A percentile compares a stretch with the other conserved stretches of the same genome.
phyloP scores from a whole-genome alignment of 2,113 vertebrate species.

The Morone saxatilis region DNA sequence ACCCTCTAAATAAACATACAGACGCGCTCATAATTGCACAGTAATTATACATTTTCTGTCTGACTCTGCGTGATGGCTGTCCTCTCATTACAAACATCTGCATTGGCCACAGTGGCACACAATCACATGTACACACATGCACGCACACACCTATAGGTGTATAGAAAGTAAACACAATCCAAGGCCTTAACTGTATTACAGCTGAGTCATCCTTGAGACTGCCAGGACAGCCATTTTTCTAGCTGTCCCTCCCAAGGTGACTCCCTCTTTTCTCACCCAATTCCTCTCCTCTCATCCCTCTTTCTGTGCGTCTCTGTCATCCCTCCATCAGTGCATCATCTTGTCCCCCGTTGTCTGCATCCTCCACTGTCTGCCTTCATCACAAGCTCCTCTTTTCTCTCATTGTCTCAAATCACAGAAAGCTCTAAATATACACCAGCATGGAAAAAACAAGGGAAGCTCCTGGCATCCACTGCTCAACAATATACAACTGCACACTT shows the following conservation, averaged over 20 bases:
- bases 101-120: not conserved
- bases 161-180: constrained; percentile 38
- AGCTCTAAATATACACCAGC: constrained; percentile 47
- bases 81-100: not conserved
- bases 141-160: not conserved
- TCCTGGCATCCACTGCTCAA: constrained; percentile 23
- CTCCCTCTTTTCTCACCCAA: constrained; percentile 55
- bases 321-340: constrained; percentile 41
- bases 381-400: constrained; percentile 18
- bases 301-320: constrained; percentile 14
- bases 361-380: constrained; percentile 19
- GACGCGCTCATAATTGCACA: not conserved
- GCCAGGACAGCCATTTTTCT: constrained; percentile 72
- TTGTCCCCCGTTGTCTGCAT: constrained; percentile 3
- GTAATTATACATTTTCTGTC: no score
- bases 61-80: not conserved
- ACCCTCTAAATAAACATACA: not conserved
- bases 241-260: constrained; percentile 76
- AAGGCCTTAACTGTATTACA: constrained; percentile 53
- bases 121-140: not conserved
- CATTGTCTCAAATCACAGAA: constrained; percentile 46
- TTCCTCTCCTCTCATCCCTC: constrained; percentile 24
- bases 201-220: constrained; percentile 75
- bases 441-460: constrained; percentile 20
- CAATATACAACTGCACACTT: not conserved